phyloP scores from a whole-genome alignment of 2,888 invertebrate genomes.

The Doris montereyensis region DNA sequence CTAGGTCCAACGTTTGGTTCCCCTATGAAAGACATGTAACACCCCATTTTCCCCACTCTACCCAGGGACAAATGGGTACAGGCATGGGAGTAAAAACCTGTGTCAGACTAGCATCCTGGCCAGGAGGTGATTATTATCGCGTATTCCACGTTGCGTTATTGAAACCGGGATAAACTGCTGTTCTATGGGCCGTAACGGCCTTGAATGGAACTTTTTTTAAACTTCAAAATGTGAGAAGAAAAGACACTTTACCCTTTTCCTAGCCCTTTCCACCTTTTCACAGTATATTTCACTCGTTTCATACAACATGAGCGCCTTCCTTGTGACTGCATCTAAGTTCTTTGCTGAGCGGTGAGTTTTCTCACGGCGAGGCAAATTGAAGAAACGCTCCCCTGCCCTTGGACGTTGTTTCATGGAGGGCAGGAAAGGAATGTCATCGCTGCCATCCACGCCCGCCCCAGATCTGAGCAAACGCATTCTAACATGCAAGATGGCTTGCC shows the following conservation, averaged over 20 bases:
- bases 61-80: no score
- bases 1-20: no score
- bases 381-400: constrained; percentile 42
- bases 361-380: constrained; percentile 56
- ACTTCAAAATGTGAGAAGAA: no score
- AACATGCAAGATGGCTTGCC: constrained; percentile 58
- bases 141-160: no score
- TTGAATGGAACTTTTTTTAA: no score
- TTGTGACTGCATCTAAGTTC: constrained; percentile 64
- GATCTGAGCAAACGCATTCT: constrained; percentile 45
- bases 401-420: constrained; percentile 43
- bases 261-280: constrained; percentile 45
- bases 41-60: no score
- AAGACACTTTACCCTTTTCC: constrained; percentile 33
- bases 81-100: no score
- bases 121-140: no score
- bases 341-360: constrained; percentile 61
- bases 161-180: no score
- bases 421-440: constrained; percentile 38
- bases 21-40: no score
- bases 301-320: constrained; percentile 63
- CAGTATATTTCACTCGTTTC: constrained; percentile 61
- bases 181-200: no score
- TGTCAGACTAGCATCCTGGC: no score
- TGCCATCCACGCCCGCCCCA: constrained; percentile 28